Evolutionary conservation across 1,140 invertebrate genomes (phyloP).

Genomic region (Ruditapes philippinarum): DNA sequence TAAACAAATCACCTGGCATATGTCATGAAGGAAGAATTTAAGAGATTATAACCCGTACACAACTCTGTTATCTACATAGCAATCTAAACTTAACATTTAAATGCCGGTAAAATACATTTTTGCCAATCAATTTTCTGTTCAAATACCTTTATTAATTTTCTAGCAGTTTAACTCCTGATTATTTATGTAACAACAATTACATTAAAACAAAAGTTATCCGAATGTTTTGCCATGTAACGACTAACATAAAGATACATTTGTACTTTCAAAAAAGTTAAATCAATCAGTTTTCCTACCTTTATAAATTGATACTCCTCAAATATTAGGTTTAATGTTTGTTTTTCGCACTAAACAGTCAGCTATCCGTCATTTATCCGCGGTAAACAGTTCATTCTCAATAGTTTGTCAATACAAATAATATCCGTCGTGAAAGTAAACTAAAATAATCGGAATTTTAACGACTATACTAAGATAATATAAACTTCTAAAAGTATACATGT

Average conservation of each 20-base stretch:
- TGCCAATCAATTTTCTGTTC: no score
- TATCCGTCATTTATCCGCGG: conserved; percentile 35
- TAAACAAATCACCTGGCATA: no score
- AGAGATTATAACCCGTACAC: no score
- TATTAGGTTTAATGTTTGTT: conserved; percentile 1
- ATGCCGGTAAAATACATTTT: no score
- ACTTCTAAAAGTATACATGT: background rate
- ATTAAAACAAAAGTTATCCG: background rate
- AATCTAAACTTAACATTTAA: no score
- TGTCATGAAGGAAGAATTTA: no score
- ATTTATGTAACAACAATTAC: no score
- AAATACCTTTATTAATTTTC: no score
- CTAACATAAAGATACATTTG: background rate
- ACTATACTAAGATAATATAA: background rate
- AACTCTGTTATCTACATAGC: no score
- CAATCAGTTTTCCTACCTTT: background rate
- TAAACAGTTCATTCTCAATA: conserved; percentile 40
- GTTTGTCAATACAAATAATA: background rate
- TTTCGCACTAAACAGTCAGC: conserved; percentile 32
- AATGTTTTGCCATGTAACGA: background rate
- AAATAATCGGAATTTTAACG: background rate
- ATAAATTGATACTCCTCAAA: background rate
- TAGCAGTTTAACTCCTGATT: no score
- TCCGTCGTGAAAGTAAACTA: background rate
- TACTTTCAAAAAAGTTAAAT: background rate